Evolutionary conservation across 2,113 vertebrate species (phyloP).

Genomic region (Australoheros scitulus): DNA sequence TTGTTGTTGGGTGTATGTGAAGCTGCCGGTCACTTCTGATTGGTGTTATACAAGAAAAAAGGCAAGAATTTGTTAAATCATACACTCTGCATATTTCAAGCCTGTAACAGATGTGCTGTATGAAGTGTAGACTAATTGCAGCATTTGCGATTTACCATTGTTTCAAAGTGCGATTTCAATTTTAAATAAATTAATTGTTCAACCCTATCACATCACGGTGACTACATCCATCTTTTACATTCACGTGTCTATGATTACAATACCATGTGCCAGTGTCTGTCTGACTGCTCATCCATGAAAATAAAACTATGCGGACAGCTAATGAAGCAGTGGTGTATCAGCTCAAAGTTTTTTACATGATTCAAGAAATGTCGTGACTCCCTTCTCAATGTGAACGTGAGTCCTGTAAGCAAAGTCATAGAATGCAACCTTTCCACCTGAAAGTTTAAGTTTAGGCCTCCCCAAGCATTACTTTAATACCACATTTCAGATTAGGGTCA

Average conservation of each 20-base stretch:
- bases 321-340: background rate
- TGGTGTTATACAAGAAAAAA: too few relatives aligned
- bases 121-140: too few relatives aligned
- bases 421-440: background rate
- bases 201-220: too few relatives aligned
- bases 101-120: too few relatives aligned
- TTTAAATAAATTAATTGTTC: too few relatives aligned
- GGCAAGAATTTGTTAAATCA: too few relatives aligned
- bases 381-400: background rate
- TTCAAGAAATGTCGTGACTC: background rate
- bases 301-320: background rate
- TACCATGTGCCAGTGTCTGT: background rate
- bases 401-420: background rate
- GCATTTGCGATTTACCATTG: too few relatives aligned
- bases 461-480: background rate
- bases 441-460: background rate
- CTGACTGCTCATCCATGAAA: background rate
- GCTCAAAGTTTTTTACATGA: background rate
- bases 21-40: too few relatives aligned
- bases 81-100: too few relatives aligned
- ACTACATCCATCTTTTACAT: too few relatives aligned
- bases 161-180: too few relatives aligned
- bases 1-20: too few relatives aligned
- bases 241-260: background rate
- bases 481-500: constrained; percentile 55